Conservation (phyloP, 2,888 invertebrate species). For the Baccha elongata region DNA sequence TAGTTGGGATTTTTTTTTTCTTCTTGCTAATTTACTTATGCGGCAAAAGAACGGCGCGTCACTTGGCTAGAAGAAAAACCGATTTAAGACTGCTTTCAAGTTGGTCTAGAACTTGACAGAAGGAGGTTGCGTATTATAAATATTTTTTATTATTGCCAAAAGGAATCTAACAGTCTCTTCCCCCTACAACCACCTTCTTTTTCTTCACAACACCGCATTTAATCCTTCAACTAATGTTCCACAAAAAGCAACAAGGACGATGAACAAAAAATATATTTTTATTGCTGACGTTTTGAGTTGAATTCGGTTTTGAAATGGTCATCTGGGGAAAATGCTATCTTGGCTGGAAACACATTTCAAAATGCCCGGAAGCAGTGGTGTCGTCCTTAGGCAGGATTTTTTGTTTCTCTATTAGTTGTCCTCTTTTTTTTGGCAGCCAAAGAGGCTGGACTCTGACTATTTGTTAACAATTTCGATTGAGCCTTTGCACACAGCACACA, state of each 20-base stretch:
- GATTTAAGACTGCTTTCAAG: conserved; percentile 61
- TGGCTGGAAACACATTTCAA: conserved; percentile 21
- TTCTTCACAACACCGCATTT: conserved; percentile 31
- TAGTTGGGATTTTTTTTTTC: conserved; percentile 14
- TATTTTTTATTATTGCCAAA: conserved; percentile 66
- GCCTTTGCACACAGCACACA: background rate
- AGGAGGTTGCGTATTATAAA: conserved; percentile 71
- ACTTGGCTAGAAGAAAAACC: conserved; percentile 17
- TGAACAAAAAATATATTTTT: conserved; percentile 68
- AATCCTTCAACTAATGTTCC: conserved; percentile 59
- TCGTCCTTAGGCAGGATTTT: conserved; percentile 23
- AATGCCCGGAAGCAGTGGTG: conserved; percentile 27
- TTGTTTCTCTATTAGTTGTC: background rate
- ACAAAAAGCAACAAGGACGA: conserved; percentile 53
- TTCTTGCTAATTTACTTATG: conserved; percentile 62
- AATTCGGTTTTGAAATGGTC: conserved; percentile 57
- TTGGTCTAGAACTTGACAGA: conserved; percentile 61
- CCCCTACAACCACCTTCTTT: background rate
- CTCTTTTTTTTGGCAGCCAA: conserved; percentile 42
- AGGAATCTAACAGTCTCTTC: conserved; percentile 27
- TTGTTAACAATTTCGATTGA: conserved; percentile 33
- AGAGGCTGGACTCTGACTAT: conserved; percentile 43
- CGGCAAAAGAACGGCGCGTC: conserved; percentile 50
- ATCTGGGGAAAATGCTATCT: conserved; percentile 27
- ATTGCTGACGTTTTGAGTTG: conserved; percentile 67